phyloP scores from a whole-genome alignment of 2,797 vertebrate genomes.

The Gobionotothen gibberifrons region DNA sequence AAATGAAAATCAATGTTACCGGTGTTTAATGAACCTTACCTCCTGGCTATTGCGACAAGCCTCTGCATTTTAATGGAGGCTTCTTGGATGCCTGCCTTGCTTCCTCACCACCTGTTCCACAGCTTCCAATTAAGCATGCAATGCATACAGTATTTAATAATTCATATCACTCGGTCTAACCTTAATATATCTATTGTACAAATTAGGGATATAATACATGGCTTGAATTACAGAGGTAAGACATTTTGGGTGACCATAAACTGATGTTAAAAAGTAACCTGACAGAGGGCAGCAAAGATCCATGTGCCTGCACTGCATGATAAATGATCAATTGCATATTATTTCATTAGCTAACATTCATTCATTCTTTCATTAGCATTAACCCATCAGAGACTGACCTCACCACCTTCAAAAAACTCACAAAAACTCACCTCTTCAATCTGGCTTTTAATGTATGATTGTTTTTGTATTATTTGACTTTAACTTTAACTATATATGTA shows the following conservation, averaged over 20 bases:
- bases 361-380: too few species aligned
- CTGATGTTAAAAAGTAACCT: slow-evolving; percentile 24
- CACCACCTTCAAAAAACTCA: too few species aligned
- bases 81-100: slow-evolving; percentile 5
- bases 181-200: slow-evolving; percentile 19
- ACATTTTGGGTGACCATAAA: background rate
- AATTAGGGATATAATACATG: background rate
- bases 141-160: background rate
- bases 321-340: background rate
- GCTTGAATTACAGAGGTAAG: slow-evolving; percentile 10
- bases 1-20: slow-evolving; percentile 3
- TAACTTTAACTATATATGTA: too few species aligned
- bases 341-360: background rate
- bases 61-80: slow-evolving; percentile 5
- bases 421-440: too few species aligned
- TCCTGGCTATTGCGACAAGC: background rate
- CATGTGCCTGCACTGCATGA: slow-evolving; percentile 15
- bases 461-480: too few species aligned
- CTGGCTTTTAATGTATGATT: too few species aligned
- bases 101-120: slow-evolving; percentile 20
- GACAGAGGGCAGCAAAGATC: slow-evolving; percentile 78
- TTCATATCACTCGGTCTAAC: background rate
- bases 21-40: background rate
- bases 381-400: too few species aligned
- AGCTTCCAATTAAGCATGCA: slow-evolving; percentile 3